Evolutionary conservation across 2,797 vertebrate genomes (phyloP).

Genomic region (Coendou prehensilis): DNA sequence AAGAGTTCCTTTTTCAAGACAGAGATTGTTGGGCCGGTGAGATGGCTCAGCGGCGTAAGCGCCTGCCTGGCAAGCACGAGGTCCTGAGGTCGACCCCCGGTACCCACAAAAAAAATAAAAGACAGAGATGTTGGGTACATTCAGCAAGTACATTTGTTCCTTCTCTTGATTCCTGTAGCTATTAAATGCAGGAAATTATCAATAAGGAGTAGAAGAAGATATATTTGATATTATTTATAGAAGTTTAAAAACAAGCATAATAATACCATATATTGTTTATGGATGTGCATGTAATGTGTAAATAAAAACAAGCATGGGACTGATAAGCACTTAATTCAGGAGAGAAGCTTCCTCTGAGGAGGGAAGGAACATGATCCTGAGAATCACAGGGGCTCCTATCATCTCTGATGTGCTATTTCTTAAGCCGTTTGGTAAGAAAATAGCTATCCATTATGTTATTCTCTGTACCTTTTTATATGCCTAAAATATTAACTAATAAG

Average conservation of each 20-base stretch:
- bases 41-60: too few species aligned
- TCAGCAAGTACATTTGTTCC: neutral
- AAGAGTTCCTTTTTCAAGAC: constrained; percentile 1
- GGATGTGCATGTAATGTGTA: neutral
- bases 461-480: neutral
- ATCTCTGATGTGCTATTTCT: constrained; percentile 37
- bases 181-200: constrained; percentile 52
- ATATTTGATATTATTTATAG: constrained; percentile 47
- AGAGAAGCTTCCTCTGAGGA: constrained; percentile 11
- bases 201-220: constrained; percentile 38
- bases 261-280: constrained; percentile 18
- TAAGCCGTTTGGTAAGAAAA: constrained; percentile 58
- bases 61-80: too few species aligned
- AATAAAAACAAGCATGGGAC: constrained; percentile 26
- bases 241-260: constrained; percentile 34
- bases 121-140: neutral
- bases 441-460: neutral
- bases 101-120: neutral
- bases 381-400: neutral
- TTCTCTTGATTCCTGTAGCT: constrained; percentile 32
- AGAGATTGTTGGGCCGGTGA: neutral
- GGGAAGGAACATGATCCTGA: neutral
- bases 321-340: constrained; percentile 1
- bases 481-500: constrained; percentile 56
- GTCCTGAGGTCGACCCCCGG: too few species aligned